These are phyloP conservation scores for Galaxea fascicularis DNA, from an alignment of 92 coral and sea anemone species.

Conservation along the genomic window DNA sequence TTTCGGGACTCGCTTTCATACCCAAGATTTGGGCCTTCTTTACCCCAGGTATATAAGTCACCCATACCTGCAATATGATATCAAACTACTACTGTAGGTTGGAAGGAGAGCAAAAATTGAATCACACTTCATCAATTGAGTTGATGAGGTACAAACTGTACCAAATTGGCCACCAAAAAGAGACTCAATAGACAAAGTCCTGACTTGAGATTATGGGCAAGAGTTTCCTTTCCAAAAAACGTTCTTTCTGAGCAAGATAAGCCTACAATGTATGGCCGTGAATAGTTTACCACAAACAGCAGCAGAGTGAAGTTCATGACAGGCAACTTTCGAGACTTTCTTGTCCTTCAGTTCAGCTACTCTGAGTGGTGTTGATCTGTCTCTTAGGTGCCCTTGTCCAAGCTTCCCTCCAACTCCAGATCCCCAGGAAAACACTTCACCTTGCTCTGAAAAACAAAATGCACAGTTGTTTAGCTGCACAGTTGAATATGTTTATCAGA, in stretches of 20 bases:
- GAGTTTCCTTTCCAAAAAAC: too few relatives aligned
- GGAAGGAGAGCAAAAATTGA: too few relatives aligned
- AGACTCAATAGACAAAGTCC: too few relatives aligned
- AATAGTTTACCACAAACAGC: constrained; percentile 85
- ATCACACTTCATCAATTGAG: too few relatives aligned
- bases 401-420: constrained; percentile 96
- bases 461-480: neutral
- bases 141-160: too few relatives aligned
- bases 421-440: constrained; percentile 96
- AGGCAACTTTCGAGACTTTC: constrained; percentile 76
- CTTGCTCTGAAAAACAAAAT: constrained; percentile 64
- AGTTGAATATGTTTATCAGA: too few relatives aligned
- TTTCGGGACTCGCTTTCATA: constrained; percentile 78
- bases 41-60: constrained; percentile 94
- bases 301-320: constrained; percentile 94
- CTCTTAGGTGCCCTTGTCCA: constrained; percentile 97
- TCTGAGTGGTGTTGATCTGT: constrained; percentile 89
- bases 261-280: neutral
- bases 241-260: too few relatives aligned
- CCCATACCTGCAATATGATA: constrained; percentile 37
- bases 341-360: constrained; percentile 79
- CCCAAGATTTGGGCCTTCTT: constrained; percentile 89
- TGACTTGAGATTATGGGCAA: too few relatives aligned
- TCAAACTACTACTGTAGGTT: neutral
- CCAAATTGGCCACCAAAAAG: too few relatives aligned